Conservation (phyloP, 2,797 vertebrate genomes). For the Phrynocephalus guinanensis region DNA sequence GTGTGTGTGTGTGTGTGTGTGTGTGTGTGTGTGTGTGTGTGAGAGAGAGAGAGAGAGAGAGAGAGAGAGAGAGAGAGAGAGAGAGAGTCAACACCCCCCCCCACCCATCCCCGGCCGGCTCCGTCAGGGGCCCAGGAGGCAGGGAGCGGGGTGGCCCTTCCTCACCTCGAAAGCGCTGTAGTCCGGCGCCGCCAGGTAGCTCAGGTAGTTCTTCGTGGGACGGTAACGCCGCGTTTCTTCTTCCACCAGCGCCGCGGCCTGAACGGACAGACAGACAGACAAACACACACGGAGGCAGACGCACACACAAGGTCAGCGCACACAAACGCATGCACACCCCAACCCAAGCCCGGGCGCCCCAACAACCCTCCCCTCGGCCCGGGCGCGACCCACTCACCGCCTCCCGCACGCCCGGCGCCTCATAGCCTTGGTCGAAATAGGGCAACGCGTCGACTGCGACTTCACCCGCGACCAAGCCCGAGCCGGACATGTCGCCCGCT, state of each 20-base stretch:
- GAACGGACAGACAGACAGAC: too few relatives aligned
- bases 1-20: too few relatives aligned
- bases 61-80: too few relatives aligned
- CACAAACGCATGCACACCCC: too few relatives aligned
- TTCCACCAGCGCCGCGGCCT: slow-evolving; percentile 96
- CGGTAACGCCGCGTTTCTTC: slow-evolving; percentile 95
- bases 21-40: too few relatives aligned
- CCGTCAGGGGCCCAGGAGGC: too few relatives aligned
- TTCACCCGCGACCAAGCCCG: slow-evolving; percentile 90
- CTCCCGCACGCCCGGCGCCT: slow-evolving; percentile 92
- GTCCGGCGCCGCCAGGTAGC: slow-evolving; percentile 91
- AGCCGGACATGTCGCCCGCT: slow-evolving; percentile 84
- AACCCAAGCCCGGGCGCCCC: neutral
- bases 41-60: too few relatives aligned
- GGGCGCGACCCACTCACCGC: slow-evolving; percentile 82
- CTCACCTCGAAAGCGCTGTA: slow-evolving; percentile 92
- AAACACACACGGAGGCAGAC: too few relatives aligned
- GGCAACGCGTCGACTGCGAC: slow-evolving; percentile 94
- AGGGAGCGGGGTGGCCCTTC: too few relatives aligned
- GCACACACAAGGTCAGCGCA: too few relatives aligned
- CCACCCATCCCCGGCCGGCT: too few relatives aligned
- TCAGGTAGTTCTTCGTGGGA: slow-evolving; percentile 97
- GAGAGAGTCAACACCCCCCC: too few relatives aligned
- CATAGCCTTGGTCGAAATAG: slow-evolving; percentile 96
- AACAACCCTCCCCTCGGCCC: slow-evolving; percentile 73